Evolutionary conservation across 2,888 invertebrate genomes (phyloP).

Genomic region (Eutolmus rufibarbis): DNA sequence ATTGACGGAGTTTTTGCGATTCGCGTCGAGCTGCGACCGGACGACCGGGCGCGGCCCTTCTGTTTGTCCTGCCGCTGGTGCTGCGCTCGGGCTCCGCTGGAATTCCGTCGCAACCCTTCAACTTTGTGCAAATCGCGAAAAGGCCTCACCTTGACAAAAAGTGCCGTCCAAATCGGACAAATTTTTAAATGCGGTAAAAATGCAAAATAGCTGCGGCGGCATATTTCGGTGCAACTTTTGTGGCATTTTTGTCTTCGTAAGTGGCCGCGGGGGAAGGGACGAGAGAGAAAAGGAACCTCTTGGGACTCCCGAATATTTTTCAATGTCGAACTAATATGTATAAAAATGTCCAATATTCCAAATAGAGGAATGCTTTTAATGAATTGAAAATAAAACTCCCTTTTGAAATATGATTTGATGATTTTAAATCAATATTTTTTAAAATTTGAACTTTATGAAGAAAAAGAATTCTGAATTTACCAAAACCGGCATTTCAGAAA

Average conservation of each 20-base stretch:
- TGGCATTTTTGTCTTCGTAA: not conserved
- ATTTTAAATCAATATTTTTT: too few species aligned
- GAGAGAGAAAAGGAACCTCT: not conserved
- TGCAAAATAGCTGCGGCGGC: conserved; percentile 26
- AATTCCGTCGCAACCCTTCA: conserved; percentile 31
- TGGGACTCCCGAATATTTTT: not conserved
- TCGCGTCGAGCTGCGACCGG: conserved; percentile 20
- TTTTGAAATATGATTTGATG: too few species aligned
- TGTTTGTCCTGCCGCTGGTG: not conserved
- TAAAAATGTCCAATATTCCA: not conserved
- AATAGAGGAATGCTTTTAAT: too few species aligned
- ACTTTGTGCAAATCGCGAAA: conserved; percentile 23
- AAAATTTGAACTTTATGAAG: too few species aligned
- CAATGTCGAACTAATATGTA: not conserved
- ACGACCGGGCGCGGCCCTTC: not conserved
- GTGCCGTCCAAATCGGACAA: conserved; percentile 41
- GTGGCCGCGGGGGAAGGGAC: not conserved
- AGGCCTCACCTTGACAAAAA: conserved; percentile 36
- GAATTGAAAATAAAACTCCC: too few species aligned
- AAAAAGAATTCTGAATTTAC: too few species aligned
- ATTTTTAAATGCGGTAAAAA: conserved; percentile 43
- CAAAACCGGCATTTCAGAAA: too few species aligned
- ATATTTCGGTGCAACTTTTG: conserved; percentile 34
- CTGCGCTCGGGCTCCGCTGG: not conserved
- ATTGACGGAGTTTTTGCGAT: conserved; percentile 47